phyloP scores from a whole-genome alignment of 2,888 invertebrate genomes.

The Volucella inflata region DNA sequence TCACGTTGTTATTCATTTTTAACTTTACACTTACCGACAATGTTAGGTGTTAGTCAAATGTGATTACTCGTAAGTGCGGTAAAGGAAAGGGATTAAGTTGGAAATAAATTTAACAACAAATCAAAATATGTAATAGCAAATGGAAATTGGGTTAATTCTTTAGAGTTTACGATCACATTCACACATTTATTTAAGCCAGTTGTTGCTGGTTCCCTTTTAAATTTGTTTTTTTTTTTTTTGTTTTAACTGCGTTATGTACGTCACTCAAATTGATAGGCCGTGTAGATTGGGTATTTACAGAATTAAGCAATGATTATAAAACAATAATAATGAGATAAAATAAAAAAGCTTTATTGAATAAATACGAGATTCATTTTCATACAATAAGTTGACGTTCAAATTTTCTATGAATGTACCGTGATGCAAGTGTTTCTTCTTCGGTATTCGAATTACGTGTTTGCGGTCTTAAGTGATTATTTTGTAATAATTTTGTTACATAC shows the following conservation, averaged over 20 bases:
- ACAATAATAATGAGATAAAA: background rate
- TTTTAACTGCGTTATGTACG: slow-evolving; percentile 10
- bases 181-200: slow-evolving; percentile 26
- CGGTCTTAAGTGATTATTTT: slow-evolving; percentile 13
- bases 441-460: background rate
- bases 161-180: slow-evolving; percentile 40
- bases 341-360: background rate
- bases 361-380: background rate
- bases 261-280: slow-evolving; percentile 28
- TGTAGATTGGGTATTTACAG: slow-evolving; percentile 2
- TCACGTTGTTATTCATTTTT: slow-evolving; percentile 31
- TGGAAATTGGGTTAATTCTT: slow-evolving; percentile 55
- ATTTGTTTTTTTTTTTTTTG: slow-evolving; percentile 14
- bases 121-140: slow-evolving; percentile 56
- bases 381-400: background rate
- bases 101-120: slow-evolving; percentile 40
- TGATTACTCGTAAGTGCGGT: slow-evolving; percentile 29
- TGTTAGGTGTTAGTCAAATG: slow-evolving; percentile 45
- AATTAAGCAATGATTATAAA: background rate
- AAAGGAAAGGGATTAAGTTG: slow-evolving; percentile 17
- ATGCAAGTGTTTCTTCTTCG: background rate
- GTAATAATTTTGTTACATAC: background rate
- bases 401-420: background rate
- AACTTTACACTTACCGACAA: slow-evolving; percentile 31
- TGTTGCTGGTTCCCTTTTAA: background rate